These are phyloP conservation scores for Parapristionchus giblindavisi DNA, from an alignment of 2,888 invertebrate genomes.

Conservation along the genomic window DNA sequence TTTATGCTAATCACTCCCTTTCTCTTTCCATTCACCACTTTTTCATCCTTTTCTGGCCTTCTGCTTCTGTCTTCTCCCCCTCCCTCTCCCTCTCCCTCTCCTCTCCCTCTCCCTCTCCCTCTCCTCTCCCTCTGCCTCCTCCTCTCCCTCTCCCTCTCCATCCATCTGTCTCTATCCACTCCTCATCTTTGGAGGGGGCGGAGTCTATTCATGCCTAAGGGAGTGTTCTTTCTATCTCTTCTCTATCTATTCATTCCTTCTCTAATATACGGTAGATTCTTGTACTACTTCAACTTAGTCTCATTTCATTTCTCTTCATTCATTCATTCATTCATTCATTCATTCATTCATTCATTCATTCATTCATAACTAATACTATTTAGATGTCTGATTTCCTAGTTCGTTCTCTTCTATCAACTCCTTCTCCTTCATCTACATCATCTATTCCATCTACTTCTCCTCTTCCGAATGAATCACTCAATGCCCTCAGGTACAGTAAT, in stretches of 20 bases:
- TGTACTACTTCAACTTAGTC: neutral
- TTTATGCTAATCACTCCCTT: neutral
- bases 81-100: constrained; percentile 6
- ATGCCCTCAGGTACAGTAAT: constrained; percentile 2
- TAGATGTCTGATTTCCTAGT: constrained; percentile 34
- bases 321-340: neutral
- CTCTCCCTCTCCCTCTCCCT: neutral
- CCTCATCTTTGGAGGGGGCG: constrained; percentile 9
- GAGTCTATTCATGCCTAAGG: constrained; percentile 21
- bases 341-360: no score
- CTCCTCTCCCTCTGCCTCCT: constrained; percentile 6
- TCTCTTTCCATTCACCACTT: constrained; percentile 13
- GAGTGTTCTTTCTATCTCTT: constrained; percentile 5
- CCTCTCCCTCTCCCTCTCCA: neutral
- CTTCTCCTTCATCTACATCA: constrained; percentile 31
- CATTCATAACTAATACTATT: neutral
- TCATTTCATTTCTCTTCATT: neutral
- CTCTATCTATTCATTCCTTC: constrained; percentile 8
- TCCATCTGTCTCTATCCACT: neutral
- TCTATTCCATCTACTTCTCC: constrained; percentile 24
- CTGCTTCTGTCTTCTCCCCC: constrained; percentile 6
- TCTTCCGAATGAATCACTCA: constrained; percentile 8
- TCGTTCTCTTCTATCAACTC: constrained; percentile 33
- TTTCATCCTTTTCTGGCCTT: constrained; percentile 11
- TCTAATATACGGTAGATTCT: constrained; percentile 14